Base-by-base conservation (phyloP, 1,140 invertebrate species). In the Magallana angulata region DNA sequence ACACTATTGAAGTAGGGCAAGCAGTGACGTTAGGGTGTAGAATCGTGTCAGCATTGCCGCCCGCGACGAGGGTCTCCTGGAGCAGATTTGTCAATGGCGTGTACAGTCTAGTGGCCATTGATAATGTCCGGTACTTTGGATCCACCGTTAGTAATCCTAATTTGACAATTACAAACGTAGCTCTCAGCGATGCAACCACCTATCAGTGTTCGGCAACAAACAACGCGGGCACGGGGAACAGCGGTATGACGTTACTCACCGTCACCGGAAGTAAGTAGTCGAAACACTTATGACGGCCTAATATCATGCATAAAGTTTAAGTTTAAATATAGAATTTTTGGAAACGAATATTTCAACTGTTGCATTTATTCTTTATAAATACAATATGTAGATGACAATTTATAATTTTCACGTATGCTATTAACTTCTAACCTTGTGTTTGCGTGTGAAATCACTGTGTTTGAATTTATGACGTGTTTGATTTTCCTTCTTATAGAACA, bases 121-220 rank as follows among this genome's bases (percentile, higher is more conserved):
- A 86, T 76, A 71, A 62, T 30, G 68, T 36, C n/a, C 84, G 84
- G 57, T 88, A 85, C n/a, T 80, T 48, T 16, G 87, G 87, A 16
- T 81, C 76, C 18, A 84, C 62, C 18, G 62, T 86, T 14, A 86
- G 81, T 18, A 82, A 81, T 16, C 84, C 87, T 24, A 30, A 14
- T 36, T 57, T 88, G 24, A 76, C 59, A 14, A 88, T 88, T 18
- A 57, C 59, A 3, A 88, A 86, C 48, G 80, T 85, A 71, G 81
- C 57, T 12, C 58, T 85, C 59, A 68, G 60, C 83, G 87, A 88
- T 14, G 84, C 30, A 3, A 76, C 76, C 4, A 82, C 8, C 14
- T 88, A 88, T 36, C 56, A 62, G 5, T 88, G 87, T 68, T 85
- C 59, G 18, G 87, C 87, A 30, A 82, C 76, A 18, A 88, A 88